Conservation (phyloP, 2,888 invertebrate species). For the Drosophila fungiperda region DNA sequence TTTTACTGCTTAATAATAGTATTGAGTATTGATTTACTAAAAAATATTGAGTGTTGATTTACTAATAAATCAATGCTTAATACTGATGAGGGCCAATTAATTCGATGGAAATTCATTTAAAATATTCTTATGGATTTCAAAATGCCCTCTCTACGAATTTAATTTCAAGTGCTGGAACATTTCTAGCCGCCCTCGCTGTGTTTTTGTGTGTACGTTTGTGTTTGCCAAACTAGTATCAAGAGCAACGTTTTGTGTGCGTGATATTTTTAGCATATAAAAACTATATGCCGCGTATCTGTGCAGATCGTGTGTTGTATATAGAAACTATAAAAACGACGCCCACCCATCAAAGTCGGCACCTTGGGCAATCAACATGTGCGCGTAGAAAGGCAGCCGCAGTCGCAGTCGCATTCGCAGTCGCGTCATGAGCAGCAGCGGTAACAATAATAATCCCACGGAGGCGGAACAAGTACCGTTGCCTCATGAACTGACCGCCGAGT, state of each 20-base stretch:
- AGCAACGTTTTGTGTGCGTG: constrained; percentile 30
- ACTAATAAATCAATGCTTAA: neutral
- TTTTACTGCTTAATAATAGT: too few relatives aligned
- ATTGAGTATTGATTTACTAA: neutral
- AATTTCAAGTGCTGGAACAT: neutral
- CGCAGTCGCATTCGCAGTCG: constrained; percentile 1
- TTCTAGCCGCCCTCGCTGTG: constrained; percentile 30
- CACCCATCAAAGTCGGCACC: constrained; percentile 20
- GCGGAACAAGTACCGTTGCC: constrained; percentile 63
- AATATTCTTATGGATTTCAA: neutral
- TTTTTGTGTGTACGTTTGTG: constrained; percentile 21
- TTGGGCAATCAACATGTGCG: constrained; percentile 36
- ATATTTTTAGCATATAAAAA: constrained; percentile 63
- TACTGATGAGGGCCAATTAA: neutral
- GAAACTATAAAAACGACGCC: constrained; percentile 2
- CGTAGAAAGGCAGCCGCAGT: constrained; percentile 8
- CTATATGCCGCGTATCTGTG: constrained; percentile 60
- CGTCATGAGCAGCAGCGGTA: constrained; percentile 36
- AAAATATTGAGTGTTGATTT: neutral
- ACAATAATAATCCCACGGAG: constrained; percentile 2
- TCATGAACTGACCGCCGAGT: constrained; percentile 87
- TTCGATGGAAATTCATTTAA: neutral
- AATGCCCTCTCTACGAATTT: neutral
- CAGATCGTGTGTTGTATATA: constrained; percentile 56
- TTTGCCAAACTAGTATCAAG: constrained; percentile 48